Percentiles rank a stretch among this genome's conserved stretches.
phyloP scores from a whole-genome alignment of 2,113 vertebrate species.

The Lonchura striata region DNA sequence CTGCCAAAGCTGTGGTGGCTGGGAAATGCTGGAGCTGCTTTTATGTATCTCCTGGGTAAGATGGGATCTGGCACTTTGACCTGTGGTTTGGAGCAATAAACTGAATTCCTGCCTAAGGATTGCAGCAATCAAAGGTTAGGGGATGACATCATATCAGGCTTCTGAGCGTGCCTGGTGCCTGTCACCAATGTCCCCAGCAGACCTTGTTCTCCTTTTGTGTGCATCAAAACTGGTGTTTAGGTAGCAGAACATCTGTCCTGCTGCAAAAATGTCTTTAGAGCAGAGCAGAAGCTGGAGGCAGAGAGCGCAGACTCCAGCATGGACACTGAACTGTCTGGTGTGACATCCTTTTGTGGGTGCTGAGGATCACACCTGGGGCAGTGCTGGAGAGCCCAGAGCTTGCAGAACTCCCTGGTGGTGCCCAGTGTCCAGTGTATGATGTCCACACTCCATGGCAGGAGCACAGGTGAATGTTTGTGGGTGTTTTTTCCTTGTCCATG shows the following conservation, averaged over 20 bases:
- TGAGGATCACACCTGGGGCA: not conserved
- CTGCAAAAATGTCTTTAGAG: not conserved
- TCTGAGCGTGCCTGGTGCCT: not conserved
- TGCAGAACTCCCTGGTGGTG: not conserved
- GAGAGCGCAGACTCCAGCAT: not conserved
- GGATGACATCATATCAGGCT: not conserved
- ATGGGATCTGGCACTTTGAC: not conserved
- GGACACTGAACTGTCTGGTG: rapidly evolving
- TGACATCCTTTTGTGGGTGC: not conserved
- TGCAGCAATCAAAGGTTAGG: not conserved
- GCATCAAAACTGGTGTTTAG: not conserved
- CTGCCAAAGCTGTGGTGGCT: not conserved
- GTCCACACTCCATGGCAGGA: not conserved
- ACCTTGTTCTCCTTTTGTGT: not conserved
- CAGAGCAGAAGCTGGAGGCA: not conserved
- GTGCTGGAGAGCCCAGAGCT: not conserved
- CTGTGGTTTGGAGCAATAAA: not conserved
- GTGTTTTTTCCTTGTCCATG: not conserved
- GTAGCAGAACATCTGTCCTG: not conserved
- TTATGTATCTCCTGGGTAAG: rapidly evolving
- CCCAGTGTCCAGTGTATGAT: not conserved
- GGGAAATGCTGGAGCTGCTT: not conserved
- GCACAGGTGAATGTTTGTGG: rapidly evolving
- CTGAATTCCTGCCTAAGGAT: not conserved
- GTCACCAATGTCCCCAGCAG: not conserved